Base-by-base conservation (phyloP, 1,140 invertebrate species). In the Euura saliciscinereae region DNA sequence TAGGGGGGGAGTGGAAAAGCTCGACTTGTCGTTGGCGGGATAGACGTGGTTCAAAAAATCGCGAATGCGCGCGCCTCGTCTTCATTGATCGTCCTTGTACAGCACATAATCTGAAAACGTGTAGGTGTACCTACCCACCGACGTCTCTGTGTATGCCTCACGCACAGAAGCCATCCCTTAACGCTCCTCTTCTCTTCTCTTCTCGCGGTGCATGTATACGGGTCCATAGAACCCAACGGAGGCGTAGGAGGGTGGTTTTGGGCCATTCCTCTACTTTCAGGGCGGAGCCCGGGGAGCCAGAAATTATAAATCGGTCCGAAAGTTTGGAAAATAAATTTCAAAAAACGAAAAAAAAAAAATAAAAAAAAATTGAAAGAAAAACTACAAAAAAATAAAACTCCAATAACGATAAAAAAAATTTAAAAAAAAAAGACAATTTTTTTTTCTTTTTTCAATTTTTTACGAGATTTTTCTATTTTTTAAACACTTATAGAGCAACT, bases 31-130 rank as follows among this genome's bases (percentile, higher is more conserved):
- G 83, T 85, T 84, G 82, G 82, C 82, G 83, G 82, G 81, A 28
- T 73, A 81, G 78, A 81, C 81, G 84, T 28, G 28, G 28, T 85
- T 85, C 81, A 83, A 85, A 85, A 85, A 85, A 85, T 79, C 78
- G 74, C 71, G 77, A 79, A 74, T 85, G 84, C 84, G 83, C 84
- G 84, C 83, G 84, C 83, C 75, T 83, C 77, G 72, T 79, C 81
- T 85, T 84, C 84, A 85, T 85, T 81, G 84, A 85, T 85, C 84
- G 83, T 66, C 8, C 51, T 59, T 59, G 8, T 28, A 28, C 28
- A 28, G 28, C 28, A 28, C 28, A 28, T 28, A 59, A n/a, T 2
- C 3, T 59, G 5, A n/a, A 3, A 11, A 59, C 3, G 51, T 59
- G 28, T 59, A 59, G 8, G 51, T 59, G 6, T 59, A 59, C 3